Evolutionary conservation across 2,113 vertebrate species (phyloP), one percentile per base, ranked within the genome.

Genomic region (Zosterops pallidus): DNA sequence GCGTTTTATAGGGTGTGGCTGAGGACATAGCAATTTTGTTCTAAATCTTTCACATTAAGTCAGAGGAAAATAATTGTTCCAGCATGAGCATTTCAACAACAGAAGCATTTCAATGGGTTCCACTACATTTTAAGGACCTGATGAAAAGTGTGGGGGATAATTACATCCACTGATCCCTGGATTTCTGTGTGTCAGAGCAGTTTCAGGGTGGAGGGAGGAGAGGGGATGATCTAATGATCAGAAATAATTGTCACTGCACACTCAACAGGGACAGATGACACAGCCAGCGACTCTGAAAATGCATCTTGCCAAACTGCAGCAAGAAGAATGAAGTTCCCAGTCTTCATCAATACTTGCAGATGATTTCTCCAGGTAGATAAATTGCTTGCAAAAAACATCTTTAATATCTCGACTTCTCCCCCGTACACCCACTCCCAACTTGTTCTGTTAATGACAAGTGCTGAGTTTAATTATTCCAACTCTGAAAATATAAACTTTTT

Each of bases 341-440:
- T 55, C 31, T 63, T 67, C 42, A 92, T 80, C 91, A 88, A 62
- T 55, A 79, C n/a, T 50, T 53, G 65, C 69, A 84, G 57, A 44
- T 95, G 9, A 81, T 86, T 93, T 80, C 82, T 57, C 49, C 69
- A 96, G 90, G 76, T 90, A 92, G 90, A 84, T 82, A 86, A 86
- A 90, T 5, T 75, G 46, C 52, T 87, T 60, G 28, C 31, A 65
- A 53, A 84, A 92, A 88, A 24, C 20, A 68, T 68, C 69, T 94
- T 82, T 56, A 86, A 77, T 91, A 90, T 41, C 68, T 92, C n/a
- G 2, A 29, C 76, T 93, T 93, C 83, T 89, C 75, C 83, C 71
- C 70, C 74, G 0, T 50, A 90, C 68, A 91, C 83, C 86, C 94
- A 93, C 88, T 94, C 47, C 62, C 64, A 95, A 57, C 71, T 94